These are phyloP conservation scores for Campaea margaritaria DNA, from an alignment of 2,888 invertebrate genomes.

Conservation along the genomic window DNA sequence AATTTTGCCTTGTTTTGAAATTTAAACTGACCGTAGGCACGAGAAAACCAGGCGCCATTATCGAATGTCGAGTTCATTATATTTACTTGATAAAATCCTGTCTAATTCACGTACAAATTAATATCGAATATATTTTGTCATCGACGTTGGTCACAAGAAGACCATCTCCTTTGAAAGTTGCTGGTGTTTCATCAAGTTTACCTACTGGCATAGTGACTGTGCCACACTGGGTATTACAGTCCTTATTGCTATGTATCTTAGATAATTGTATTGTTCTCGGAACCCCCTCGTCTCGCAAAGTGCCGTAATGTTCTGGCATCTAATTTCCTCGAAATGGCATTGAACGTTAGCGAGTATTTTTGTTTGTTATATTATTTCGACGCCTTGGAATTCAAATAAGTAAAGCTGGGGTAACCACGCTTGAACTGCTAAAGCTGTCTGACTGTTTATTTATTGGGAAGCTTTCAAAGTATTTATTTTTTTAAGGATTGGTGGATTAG, in stretches of 20 bases:
- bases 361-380: conserved; percentile 24
- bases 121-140: no score
- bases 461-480: neutral
- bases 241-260: conserved; percentile 32
- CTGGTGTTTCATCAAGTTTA: conserved; percentile 10
- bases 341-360: conserved; percentile 24
- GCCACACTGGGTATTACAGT: conserved; percentile 9
- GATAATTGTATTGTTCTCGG: conserved; percentile 38
- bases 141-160: no score
- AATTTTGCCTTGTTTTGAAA: no score
- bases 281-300: conserved; percentile 27
- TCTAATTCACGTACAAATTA: no score
- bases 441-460: neutral
- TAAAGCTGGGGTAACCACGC: neutral
- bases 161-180: neutral
- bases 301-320: conserved; percentile 30
- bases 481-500: no score
- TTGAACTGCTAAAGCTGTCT: neutral
- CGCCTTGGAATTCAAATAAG: conserved; percentile 13
- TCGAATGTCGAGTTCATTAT: no score
- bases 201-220: conserved; percentile 21
- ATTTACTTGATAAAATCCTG: no score
- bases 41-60: no score
- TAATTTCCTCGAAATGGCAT: conserved; percentile 33
- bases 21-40: no score